Percentiles rank a stretch among this genome's conserved stretches.
Conservation (phyloP, 1,140 invertebrate genomes). For the Drosophila teissieri region DNA sequence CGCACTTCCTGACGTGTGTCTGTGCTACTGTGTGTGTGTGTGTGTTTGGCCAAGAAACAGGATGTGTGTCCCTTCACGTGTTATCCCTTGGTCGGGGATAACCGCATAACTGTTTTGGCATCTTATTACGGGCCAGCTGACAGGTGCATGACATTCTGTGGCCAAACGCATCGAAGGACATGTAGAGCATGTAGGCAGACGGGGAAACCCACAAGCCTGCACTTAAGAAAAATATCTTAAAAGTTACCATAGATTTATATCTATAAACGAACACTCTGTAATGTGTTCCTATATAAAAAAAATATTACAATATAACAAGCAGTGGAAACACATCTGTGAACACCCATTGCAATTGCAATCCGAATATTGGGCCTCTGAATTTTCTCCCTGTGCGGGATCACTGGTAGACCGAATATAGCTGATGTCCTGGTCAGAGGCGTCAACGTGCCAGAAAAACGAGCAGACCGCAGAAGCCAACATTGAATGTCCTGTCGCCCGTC, state of each 20-base stretch:
- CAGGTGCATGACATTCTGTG: slow-evolving; percentile 81
- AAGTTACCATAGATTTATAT: too few relatives aligned
- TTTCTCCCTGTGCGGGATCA: slow-evolving; percentile 3
- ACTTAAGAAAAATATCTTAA: neutral
- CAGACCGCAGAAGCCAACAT: slow-evolving; percentile 55
- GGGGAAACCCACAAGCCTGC: neutral
- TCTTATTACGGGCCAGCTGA: slow-evolving; percentile 78
- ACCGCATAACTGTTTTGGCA: slow-evolving; percentile 81
- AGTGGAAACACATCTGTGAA: too few relatives aligned
- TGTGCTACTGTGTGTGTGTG: neutral
- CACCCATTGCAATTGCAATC: too few relatives aligned
- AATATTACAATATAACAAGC: too few relatives aligned
- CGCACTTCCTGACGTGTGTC: slow-evolving; percentile 37
- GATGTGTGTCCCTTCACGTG: slow-evolving; percentile 35
- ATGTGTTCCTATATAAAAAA: too few relatives aligned
- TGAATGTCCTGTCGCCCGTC: slow-evolving; percentile 34
- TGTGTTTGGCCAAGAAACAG: slow-evolving; percentile 6
- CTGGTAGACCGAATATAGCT: slow-evolving; percentile 27
- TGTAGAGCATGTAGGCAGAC: slow-evolving; percentile 15
- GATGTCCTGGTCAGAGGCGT: slow-evolving; percentile 50
- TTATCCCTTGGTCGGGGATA: slow-evolving; percentile 61
- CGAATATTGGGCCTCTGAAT: neutral
- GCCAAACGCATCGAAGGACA: slow-evolving; percentile 59
- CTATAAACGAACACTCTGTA: too few relatives aligned
- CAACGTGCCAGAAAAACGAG: slow-evolving; percentile 55